Conservation (phyloP, 35 echinoderm and acorn worm species). For the Stichopus chloronotus region DNA sequence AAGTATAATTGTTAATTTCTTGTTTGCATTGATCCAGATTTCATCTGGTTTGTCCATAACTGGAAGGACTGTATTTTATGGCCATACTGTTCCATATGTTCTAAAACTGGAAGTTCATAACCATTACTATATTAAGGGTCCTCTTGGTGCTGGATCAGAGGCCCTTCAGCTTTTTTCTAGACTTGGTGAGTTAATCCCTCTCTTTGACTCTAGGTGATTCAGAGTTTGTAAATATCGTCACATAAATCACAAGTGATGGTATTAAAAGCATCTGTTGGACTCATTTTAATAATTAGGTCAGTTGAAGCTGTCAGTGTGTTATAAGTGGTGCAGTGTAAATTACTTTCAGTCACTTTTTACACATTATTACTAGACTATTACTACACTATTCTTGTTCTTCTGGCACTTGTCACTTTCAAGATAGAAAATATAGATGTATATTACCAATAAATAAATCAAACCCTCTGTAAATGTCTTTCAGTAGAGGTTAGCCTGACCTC, state of each 20-base stretch:
- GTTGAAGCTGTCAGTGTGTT: not conserved
- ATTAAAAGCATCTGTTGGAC: slow-evolving; percentile 10
- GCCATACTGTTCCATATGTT: slow-evolving; percentile 67
- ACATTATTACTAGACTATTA: no score
- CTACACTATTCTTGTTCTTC: no score
- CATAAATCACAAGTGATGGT: not conserved
- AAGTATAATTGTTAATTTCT: no score
- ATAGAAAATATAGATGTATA: no score
- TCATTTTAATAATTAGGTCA: slow-evolving; percentile 55
- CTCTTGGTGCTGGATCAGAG: slow-evolving; percentile 50
- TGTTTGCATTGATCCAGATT: slow-evolving; percentile 36
- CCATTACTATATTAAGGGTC: slow-evolving; percentile 79
- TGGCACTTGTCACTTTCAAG: no score
- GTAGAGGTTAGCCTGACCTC: no score
- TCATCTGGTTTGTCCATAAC: slow-evolving; percentile 52
- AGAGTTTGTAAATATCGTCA: not conserved
- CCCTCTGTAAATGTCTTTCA: no score
- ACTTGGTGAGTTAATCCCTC: slow-evolving; percentile 55
- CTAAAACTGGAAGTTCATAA: slow-evolving; percentile 65
- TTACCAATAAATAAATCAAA: no score
- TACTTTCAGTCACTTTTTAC: no score
- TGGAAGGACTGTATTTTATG: slow-evolving; percentile 69
- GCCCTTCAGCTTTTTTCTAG: slow-evolving; percentile 81
- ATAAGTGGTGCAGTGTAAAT: not conserved
- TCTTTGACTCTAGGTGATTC: not conserved